Evolutionary conservation across 2,888 invertebrate species (phyloP), one percentile per base, ranked within the genome.

Genomic region (Dolichopus griseipennis): DNA sequence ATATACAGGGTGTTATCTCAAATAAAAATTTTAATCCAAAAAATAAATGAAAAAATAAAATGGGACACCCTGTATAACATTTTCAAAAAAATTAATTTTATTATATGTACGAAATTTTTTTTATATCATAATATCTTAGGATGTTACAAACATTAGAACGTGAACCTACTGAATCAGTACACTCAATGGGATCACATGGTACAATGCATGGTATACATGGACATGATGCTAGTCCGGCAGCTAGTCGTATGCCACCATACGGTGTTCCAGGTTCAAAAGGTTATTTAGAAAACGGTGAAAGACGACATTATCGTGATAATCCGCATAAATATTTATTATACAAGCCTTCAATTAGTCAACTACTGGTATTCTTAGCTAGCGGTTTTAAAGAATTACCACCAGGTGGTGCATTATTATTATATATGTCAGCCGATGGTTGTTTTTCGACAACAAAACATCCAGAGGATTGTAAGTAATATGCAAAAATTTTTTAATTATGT

Each of bases 321-420:
- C 97, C 97, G 63, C 97, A 97, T 84, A 97, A 97, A 83, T 96
- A 95, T 84, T 86, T 97, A 75, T 86, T 97, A 74, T 97, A 94
- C 84, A 95, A 95, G 82, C 97, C 97, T 69, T 93, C 95, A 66
- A 90, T 95, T 75, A 92, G 91, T 80, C 96, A 97, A 83, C 89
- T 97, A 69, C 87, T 96, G 80, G 93, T 96, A 71, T 97, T 96
- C 83, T 85, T 97, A 75, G 91, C 93, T 69, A 93, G 89, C 77
- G 93, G 95, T 71, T 95, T 95, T 83, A 94, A 95, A 79, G 97
- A 97, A 82, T 85, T 97, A 74, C 93, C 95, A 12, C 88, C 91
- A 5, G 93, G 93, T 78, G 96, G 96, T 65, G 95, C 92, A 66
- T 84, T 97, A 73, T 84, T 97, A 70, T 85, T 97, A 70, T 97